These are phyloP conservation scores for Sminthopsis crassicaudata DNA, from an alignment of 2,113 vertebrate genomes.

Conservation along the genomic window DNA sequence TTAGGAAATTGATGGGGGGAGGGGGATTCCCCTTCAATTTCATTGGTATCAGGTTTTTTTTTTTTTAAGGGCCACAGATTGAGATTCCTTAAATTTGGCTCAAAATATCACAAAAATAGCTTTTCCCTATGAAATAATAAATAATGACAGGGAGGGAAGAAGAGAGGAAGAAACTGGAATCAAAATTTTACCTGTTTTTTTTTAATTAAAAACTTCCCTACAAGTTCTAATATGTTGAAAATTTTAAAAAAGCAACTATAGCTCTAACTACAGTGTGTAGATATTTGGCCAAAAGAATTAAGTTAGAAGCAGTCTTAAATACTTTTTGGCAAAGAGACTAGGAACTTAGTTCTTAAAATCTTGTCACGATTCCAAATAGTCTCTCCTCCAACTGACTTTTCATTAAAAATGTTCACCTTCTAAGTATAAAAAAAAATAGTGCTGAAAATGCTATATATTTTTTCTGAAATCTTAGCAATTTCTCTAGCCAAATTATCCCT, in stretches of 20 bases:
- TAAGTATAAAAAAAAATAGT: constrained; percentile 63
- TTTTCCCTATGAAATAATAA: constrained; percentile 7
- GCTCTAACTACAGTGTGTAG: constrained; percentile 55
- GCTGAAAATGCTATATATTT: constrained; percentile 71
- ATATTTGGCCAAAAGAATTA: constrained; percentile 74
- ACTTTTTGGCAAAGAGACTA: constrained; percentile 78
- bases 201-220: constrained; percentile 54
- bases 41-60: neutral
- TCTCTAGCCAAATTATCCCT: constrained; percentile 70
- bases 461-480: constrained; percentile 72
- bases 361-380: constrained; percentile 78
- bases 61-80: neutral
- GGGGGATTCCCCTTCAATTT: neutral
- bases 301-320: constrained; percentile 81
- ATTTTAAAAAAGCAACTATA: constrained; percentile 62
- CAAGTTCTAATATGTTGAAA: constrained; percentile 70
- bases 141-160: neutral
- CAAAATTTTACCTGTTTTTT: neutral
- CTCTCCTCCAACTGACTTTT: constrained; percentile 78
- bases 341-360: constrained; percentile 72
- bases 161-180: neutral
- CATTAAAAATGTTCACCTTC: constrained; percentile 83
- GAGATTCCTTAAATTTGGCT: neutral
- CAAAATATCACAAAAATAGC: constrained; percentile 17
- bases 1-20: neutral